These are phyloP conservation scores for Parazoanthus swiftii DNA, from an alignment of 92 coral and sea anemone genomes.

Conservation along the genomic window DNA sequence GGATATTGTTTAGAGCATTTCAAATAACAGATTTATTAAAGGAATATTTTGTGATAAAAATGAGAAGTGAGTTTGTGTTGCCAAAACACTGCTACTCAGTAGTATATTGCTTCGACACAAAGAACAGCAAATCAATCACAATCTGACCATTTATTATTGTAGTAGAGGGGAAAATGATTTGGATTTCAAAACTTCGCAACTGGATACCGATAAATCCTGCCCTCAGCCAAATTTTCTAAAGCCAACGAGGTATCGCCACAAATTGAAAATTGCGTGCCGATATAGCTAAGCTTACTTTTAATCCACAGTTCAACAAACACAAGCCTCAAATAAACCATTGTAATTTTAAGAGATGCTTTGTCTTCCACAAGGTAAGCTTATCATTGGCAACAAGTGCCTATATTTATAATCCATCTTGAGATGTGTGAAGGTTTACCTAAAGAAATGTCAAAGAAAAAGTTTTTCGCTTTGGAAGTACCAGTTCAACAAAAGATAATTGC, in stretches of 20 bases:
- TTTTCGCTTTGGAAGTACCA: background rate
- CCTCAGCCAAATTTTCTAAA: background rate
- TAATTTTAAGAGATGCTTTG: slow-evolving; percentile 13
- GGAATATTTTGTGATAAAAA: background rate
- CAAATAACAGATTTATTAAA: background rate
- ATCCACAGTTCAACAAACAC: slow-evolving; percentile 29
- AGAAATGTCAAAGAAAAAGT: background rate
- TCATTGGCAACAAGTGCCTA: background rate
- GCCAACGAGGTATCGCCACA: background rate
- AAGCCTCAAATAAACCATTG: slow-evolving; percentile 19
- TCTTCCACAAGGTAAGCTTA: background rate
- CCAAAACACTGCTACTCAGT: background rate
- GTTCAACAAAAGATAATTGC: background rate
- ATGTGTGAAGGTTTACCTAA: background rate
- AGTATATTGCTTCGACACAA: background rate
- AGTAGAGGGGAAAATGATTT: slow-evolving; percentile 1
- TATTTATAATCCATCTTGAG: background rate
- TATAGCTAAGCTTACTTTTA: background rate
- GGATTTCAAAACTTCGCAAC: slow-evolving; percentile 4
- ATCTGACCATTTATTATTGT: background rate
- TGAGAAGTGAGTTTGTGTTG: background rate
- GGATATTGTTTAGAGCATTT: background rate
- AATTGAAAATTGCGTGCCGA: slow-evolving; percentile 2
- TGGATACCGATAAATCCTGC: background rate
- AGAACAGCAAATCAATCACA: background rate